Conservation (phyloP, 2,888 invertebrate genomes). For the Creontiades dilutus region DNA sequence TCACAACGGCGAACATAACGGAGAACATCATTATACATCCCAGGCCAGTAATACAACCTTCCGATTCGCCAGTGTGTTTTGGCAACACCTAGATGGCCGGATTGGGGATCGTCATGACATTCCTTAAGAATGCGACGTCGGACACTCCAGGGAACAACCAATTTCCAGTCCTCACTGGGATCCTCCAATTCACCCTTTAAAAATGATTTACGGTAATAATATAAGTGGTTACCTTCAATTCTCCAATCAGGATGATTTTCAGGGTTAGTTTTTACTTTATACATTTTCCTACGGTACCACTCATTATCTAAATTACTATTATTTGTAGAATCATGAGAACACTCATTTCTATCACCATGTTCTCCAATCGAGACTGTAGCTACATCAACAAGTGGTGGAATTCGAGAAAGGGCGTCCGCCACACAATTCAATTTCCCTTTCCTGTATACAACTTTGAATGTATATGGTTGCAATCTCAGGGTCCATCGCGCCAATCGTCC, state of each 20-base stretch:
- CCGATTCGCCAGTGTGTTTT: not conserved
- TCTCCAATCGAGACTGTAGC: not conserved
- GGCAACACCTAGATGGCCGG: not conserved
- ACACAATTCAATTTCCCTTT: slow-evolving; percentile 53
- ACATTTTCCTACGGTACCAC: slow-evolving; percentile 36
- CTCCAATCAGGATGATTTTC: slow-evolving; percentile 54
- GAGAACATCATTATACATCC: not conserved
- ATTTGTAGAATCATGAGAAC: not conserved
- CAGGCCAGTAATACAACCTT: not conserved
- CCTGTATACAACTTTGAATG: slow-evolving; percentile 70
- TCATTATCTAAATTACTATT: not conserved
- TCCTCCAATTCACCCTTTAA: slow-evolving; percentile 49
- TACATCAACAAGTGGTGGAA: not conserved
- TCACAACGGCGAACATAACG: not conserved
- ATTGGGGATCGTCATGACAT: slow-evolving; percentile 63
- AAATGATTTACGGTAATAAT: slow-evolving; percentile 43
- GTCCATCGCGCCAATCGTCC: slow-evolving; percentile 76
- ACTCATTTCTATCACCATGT: no score
- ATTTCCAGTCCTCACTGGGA: slow-evolving; percentile 63
- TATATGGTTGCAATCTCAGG: slow-evolving; percentile 74
- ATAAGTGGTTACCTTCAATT: slow-evolving; percentile 14
- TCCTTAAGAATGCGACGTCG: slow-evolving; percentile 29
- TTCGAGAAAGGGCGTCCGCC: slow-evolving; percentile 18
- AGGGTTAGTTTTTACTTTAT: not conserved
- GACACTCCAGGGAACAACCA: slow-evolving; percentile 55